Evolutionary conservation across 2,113 vertebrate species (phyloP).

Genomic region (Symphodus melops): DNA sequence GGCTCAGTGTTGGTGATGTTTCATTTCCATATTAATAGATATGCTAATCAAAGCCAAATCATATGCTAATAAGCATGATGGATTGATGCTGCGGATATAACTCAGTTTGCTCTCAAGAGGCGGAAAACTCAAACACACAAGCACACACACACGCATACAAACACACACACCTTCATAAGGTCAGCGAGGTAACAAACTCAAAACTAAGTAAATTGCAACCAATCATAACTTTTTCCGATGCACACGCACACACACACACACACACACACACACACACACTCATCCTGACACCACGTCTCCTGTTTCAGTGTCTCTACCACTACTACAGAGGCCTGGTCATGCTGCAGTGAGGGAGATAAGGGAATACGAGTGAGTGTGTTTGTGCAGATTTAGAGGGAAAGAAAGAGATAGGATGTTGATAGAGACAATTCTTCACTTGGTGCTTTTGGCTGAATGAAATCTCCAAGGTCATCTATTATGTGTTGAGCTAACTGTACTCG

Average conservation of each 20-base stretch:
- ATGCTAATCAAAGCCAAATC: slow-evolving; percentile 79
- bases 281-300: not conserved
- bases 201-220: not conserved
- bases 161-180: slow-evolving; percentile 20
- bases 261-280: not conserved
- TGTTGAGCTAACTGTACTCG: slow-evolving; percentile 41
- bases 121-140: slow-evolving; percentile 21
- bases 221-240: slow-evolving; percentile 30
- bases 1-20: slow-evolving; percentile 57
- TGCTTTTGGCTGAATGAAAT: slow-evolving; percentile 60
- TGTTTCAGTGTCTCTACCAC: slow-evolving; percentile 28
- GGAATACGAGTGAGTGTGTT: not conserved
- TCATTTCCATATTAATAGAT: slow-evolving; percentile 81
- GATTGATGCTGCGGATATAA: slow-evolving; percentile 74
- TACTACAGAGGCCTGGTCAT: slow-evolving; percentile 16
- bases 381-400: not conserved
- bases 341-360: slow-evolving; percentile 47
- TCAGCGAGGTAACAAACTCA: slow-evolving; percentile 19
- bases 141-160: not conserved
- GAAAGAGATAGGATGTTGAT: slow-evolving; percentile 19
- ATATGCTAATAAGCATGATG: slow-evolving; percentile 81
- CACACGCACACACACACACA: slow-evolving; percentile 9
- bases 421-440: slow-evolving; percentile 51
- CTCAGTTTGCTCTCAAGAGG: slow-evolving; percentile 63
- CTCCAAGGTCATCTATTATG: slow-evolving; percentile 67